Base-by-base conservation (phyloP, 2,888 invertebrate genomes). In the Fissipunctia ypsillon region DNA sequence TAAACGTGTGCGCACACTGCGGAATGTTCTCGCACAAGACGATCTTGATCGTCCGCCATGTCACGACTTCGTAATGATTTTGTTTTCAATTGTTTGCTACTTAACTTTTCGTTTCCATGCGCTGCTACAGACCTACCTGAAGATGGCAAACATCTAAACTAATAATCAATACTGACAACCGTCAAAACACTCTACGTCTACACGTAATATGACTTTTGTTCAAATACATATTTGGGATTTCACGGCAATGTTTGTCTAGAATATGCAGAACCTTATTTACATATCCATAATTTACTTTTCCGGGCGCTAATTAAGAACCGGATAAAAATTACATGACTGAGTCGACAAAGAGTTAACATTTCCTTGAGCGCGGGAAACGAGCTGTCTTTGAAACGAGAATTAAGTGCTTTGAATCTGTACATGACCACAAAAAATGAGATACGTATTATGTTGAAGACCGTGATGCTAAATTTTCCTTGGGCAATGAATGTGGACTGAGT, bases 341-440 rank as follows among this genome's bases (percentile, higher is more conserved):
- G 74, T 84, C 82, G 90, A 92, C 91, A 91, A 92, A 92, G 90
- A 90, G 78, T 88, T 79, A 87, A 84, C 88, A 93, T 93, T 94
- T 93, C 92, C 93, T 92, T 93, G 91, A 92, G 90, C 89, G 91
- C 91, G 92, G 90, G 92, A 93, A 93, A 91, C 89, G 86, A 87
- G 83, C 88, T 90, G 87, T 89, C 89, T 91, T 90, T 91, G 86
- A 86, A 88, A 88, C 66, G 73, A 80, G 71, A 86, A 82, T 84
- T 83, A 85, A 81, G 75, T 83, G 64, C 76, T 85, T 81, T 83
- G 69, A 78, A 76, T 52, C 57, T 76, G 64, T 78, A 80, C 68
- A 77, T 59, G 76, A 70, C 28, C 70, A 85, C 78, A 87, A 90
- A 89, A 90, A 89, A 89, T 77, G 52, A 86, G 77, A 86, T 69